Percentiles rank a stretch among this genome's conserved stretches.
Conservation (phyloP, 2,797 vertebrate species). For the Neosalanx taihuensis region DNA sequence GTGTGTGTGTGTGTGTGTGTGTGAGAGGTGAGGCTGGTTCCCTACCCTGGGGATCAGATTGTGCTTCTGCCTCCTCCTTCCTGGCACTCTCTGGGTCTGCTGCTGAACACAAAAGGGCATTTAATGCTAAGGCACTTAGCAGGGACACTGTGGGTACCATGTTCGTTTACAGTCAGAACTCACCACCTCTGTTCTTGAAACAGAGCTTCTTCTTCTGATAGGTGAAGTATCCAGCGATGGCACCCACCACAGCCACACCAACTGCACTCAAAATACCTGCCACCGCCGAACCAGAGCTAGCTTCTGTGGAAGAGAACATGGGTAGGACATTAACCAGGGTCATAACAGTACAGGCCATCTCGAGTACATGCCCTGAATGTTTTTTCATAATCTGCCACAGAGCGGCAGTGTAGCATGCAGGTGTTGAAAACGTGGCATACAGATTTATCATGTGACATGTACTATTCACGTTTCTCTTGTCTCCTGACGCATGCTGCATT, state of each 20-base stretch:
- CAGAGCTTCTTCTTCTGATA: slow-evolving; percentile 92
- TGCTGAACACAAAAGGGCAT: slow-evolving; percentile 33
- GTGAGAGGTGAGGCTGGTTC: background rate
- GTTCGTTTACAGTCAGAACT: background rate
- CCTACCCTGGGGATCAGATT: slow-evolving; percentile 73
- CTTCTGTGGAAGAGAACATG: slow-evolving; percentile 35
- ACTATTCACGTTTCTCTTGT: background rate
- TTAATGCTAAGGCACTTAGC: background rate
- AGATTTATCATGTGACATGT: background rate
- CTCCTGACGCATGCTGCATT: background rate
- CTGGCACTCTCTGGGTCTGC: slow-evolving; percentile 65
- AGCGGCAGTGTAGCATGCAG: background rate
- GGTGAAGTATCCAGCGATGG: slow-evolving; percentile 78
- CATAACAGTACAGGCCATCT: too few species aligned
- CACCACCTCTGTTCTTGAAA: slow-evolving; percentile 81
- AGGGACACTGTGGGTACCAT: background rate
- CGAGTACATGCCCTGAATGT: background rate
- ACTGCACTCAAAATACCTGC: slow-evolving; percentile 78
- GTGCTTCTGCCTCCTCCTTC: slow-evolving; percentile 63
- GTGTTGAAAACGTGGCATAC: too few species aligned
- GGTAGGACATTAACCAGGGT: background rate
- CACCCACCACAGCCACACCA: slow-evolving; percentile 72
- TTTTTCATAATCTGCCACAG: background rate
- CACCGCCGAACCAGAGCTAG: slow-evolving; percentile 57
- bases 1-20: background rate